These are phyloP conservation scores for Scotopteryx bipunctaria DNA, from an alignment of 2,888 invertebrate species.

Conservation along the genomic window DNA sequence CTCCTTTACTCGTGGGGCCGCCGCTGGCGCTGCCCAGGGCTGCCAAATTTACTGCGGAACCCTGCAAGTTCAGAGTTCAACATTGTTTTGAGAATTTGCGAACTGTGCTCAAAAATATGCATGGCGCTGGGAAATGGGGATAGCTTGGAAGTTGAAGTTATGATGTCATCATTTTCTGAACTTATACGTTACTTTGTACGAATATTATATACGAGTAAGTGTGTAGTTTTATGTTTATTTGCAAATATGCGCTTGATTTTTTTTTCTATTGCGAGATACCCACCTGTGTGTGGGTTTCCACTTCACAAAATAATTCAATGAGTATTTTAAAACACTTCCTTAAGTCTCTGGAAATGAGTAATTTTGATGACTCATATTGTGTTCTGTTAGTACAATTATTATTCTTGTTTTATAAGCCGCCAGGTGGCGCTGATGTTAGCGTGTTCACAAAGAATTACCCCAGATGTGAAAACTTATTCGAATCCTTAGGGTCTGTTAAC, in stretches of 20 bases:
- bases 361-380: too few relatives aligned
- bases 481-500: conserved; percentile 2
- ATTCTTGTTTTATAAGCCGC: too few relatives aligned
- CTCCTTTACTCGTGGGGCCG: conserved; percentile 15
- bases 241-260: too few relatives aligned
- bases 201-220: not conserved
- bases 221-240: too few relatives aligned
- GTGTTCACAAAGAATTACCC: too few relatives aligned
- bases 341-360: too few relatives aligned
- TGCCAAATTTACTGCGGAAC: conserved; percentile 44
- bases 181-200: not conserved
- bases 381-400: too few relatives aligned
- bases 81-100: conserved; percentile 37
- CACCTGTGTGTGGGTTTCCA: too few relatives aligned
- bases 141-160: conserved; percentile 11
- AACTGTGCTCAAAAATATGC: conserved; percentile 33
- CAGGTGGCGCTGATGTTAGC: too few relatives aligned
- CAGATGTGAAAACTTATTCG: conserved; percentile 3
- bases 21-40: conserved; percentile 37
- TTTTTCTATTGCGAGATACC: too few relatives aligned
- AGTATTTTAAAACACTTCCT: too few relatives aligned
- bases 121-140: conserved; percentile 29
- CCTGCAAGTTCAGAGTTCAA: conserved; percentile 38
- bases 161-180: conserved; percentile 3
- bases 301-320: too few relatives aligned